phyloP scores from a whole-genome alignment of 2,113 vertebrate species.

The Eulemur macaco region DNA sequence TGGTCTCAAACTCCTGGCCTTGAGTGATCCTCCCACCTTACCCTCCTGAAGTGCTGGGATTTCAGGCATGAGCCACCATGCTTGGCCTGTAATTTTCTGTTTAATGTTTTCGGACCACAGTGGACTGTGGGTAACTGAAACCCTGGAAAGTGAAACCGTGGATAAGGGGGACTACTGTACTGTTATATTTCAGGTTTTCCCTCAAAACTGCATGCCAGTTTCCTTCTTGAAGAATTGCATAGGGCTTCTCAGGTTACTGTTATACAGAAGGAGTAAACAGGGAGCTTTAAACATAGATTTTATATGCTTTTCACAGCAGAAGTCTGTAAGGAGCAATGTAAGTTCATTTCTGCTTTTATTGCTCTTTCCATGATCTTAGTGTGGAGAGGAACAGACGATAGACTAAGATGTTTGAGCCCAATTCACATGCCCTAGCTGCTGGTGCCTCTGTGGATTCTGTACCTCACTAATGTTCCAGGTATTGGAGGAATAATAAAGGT shows the following conservation, averaged over 20 bases:
- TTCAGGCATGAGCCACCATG: too few species aligned
- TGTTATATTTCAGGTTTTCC: background rate
- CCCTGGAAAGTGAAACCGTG: background rate
- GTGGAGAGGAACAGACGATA: background rate
- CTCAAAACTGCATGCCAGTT: background rate
- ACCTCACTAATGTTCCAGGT: background rate
- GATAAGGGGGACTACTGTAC: background rate
- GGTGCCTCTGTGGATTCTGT: background rate
- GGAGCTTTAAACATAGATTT: background rate
- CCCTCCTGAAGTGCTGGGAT: too few species aligned
- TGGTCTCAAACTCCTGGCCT: too few species aligned
- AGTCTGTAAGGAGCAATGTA: background rate
- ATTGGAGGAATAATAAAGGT: background rate
- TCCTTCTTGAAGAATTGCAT: conserved; percentile 7
- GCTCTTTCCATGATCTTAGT: background rate
- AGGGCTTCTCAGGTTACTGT: background rate
- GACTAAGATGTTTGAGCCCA: background rate
- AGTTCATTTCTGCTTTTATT: background rate
- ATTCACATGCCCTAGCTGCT: background rate
- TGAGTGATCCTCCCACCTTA: too few species aligned
- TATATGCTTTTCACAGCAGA: background rate
- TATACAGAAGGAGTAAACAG: background rate
- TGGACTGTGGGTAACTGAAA: background rate
- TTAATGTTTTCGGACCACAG: background rate
- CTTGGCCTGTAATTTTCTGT: background rate